Base-by-base conservation (phyloP, 2,113 vertebrate genomes). In the Copsychus sechellarum region DNA sequence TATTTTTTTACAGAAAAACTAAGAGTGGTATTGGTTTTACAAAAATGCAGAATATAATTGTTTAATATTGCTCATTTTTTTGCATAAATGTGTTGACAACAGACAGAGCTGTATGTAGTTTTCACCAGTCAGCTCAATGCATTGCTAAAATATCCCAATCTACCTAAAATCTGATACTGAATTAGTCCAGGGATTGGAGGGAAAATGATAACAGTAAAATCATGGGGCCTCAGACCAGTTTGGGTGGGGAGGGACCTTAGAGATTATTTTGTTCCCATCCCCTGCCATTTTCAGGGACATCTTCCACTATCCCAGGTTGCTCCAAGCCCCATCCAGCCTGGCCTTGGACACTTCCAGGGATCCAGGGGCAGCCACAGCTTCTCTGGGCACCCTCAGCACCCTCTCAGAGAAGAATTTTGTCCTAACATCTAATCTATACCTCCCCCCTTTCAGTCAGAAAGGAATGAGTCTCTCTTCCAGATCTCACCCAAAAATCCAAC, bases 261-360 rank as follows among this genome's bases (percentile, higher is more conserved):
- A 62, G 34, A 33, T 4, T 1, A 28, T 7, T 45, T 54, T 0
- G 0, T 28, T 70, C 23, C 18, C 31, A 3, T 1, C 4, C 8
- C 31, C 56, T 48, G 14, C 34, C 56, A 36, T 28, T 18, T 17
- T 1, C 16, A 62, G 40, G 17, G 40, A 42, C 31, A 69, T 1
- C 4, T 77, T 24, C 22, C 26, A 23, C 12, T 24, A 1, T 0
- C 0, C 8, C 56, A 62, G 5, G 18, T 1, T 62, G 5, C 4
- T 77, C 34, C 48, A 56, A 69, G 22, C 1, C 56, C 21, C 0
- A 0, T 42, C 42, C 48, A 69, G 0, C 8, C 29, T 48, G 34
- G 4, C 1, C 21, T 34, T 1, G 34, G 0, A 24, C 47, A 33
- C 6, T 62, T 17, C 26, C 31, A 70, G 18, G 48, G 15, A 62